phyloP scores from a whole-genome alignment of 2,888 invertebrate genomes.

The Ectemnius continuus region DNA sequence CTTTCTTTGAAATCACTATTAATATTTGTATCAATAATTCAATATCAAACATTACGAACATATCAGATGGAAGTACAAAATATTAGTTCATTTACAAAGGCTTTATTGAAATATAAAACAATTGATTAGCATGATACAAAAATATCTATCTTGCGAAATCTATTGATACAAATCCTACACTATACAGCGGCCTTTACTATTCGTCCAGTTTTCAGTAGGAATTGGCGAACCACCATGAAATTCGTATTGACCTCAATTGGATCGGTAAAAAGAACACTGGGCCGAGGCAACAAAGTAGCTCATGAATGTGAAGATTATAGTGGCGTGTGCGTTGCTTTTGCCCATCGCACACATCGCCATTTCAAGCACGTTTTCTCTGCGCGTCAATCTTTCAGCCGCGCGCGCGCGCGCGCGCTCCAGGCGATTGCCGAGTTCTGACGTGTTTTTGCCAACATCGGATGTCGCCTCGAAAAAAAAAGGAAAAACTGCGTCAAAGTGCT shows the following conservation, averaged over 20 bases:
- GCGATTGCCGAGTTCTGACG: background rate
- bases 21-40: background rate
- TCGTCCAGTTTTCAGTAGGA: too few species aligned
- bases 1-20: background rate
- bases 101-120: background rate
- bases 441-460: background rate
- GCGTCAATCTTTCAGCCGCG: background rate
- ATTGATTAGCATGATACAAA: too few species aligned
- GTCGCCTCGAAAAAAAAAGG: too few species aligned
- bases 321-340: too few species aligned
- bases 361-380: conserved; percentile 11
- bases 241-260: background rate
- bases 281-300: conserved; percentile 11
- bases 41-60: background rate
- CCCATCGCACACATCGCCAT: background rate
- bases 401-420: background rate
- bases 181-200: too few species aligned
- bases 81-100: background rate
- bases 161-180: too few species aligned
- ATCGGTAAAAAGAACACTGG: conserved; percentile 1
- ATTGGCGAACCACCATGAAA: background rate
- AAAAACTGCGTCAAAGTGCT: too few species aligned
- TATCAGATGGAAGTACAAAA: background rate
- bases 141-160: too few species aligned
- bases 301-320: conserved; percentile 43